Percentiles rank a stretch among this genome's conserved stretches.
These are phyloP conservation scores for Clarias pachynema DNA, from an alignment of 2,797 vertebrate species.

Conservation along the genomic window DNA sequence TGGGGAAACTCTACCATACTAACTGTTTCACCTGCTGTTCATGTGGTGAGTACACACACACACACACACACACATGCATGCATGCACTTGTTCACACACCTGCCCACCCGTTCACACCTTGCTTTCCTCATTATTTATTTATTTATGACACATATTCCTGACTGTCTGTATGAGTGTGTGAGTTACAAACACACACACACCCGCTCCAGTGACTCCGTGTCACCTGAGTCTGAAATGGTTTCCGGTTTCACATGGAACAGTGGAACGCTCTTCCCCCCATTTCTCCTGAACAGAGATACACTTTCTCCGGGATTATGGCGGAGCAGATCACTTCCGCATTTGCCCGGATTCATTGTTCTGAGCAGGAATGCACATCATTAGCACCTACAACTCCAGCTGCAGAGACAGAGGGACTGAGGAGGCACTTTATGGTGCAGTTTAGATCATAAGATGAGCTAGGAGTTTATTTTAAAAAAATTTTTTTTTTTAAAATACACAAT, in stretches of 20 bases:
- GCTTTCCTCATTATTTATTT: background rate
- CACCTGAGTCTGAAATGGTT: background rate
- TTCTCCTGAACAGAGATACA: slow-evolving; percentile 68
- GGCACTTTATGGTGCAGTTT: background rate
- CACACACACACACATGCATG: slow-evolving; percentile 25
- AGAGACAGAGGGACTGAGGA: background rate
- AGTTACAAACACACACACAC: background rate
- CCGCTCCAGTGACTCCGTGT: background rate
- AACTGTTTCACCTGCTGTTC: slow-evolving; percentile 98
- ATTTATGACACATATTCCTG: background rate
- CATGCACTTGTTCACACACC: background rate
- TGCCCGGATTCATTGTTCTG: slow-evolving; percentile 73
- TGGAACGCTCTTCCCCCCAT: slow-evolving; percentile 53
- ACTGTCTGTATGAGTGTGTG: background rate
- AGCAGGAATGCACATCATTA: slow-evolving; percentile 69
- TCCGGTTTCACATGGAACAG: background rate
- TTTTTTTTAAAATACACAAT: too few species aligned
- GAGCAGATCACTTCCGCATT: slow-evolving; percentile 74
- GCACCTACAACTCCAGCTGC: background rate
- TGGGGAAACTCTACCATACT: slow-evolving; percentile 97
- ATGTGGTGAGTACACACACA: slow-evolving; percentile 86
- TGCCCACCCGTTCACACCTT: background rate
- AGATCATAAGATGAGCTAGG: background rate
- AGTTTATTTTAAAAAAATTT: too few species aligned
- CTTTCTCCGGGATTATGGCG: slow-evolving; percentile 69